A percentile compares a stretch with the other conserved stretches of the same genome.
phyloP scores from a whole-genome alignment of 2,113 vertebrate species.

The Leucosticte australis region DNA sequence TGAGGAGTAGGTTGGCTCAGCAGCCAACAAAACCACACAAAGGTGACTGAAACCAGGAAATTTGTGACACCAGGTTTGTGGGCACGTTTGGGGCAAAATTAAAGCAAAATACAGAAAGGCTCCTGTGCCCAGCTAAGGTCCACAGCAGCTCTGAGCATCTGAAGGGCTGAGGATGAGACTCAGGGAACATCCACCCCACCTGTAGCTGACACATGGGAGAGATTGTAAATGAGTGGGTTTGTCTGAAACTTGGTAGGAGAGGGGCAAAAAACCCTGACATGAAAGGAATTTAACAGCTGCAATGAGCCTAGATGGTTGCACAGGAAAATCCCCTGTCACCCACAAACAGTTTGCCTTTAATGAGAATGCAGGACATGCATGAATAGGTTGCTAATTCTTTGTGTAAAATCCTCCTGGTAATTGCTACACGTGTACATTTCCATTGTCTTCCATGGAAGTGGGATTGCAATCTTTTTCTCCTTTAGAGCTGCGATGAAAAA shows the following conservation, averaged over 20 bases:
- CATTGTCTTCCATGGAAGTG: neutral
- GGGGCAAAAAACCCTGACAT: rapidly evolving
- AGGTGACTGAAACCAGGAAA: neutral
- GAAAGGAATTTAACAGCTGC: conserved; percentile 64
- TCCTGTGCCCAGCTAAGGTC: neutral
- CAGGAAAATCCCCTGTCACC: conserved; percentile 48
- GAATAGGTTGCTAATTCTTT: conserved; percentile 38
- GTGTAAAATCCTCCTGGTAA: conserved; percentile 26
- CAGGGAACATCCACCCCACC: neutral
- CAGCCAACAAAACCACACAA: neutral
- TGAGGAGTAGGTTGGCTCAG: neutral
- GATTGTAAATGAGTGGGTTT: neutral
- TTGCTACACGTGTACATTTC: conserved; percentile 21
- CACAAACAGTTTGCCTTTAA: conserved; percentile 31
- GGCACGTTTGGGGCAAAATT: neutral
- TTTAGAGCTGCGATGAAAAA: neutral
- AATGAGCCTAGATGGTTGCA: neutral
- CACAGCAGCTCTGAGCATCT: neutral
- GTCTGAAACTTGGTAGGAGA: neutral
- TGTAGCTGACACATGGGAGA: neutral
- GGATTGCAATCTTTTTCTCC: neutral
- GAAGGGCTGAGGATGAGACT: neutral
- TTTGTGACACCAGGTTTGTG: neutral
- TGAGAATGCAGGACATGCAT: conserved; percentile 29
- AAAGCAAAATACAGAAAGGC: neutral